Evolutionary conservation across 2,113 vertebrate genomes (phyloP).

Genomic region (Cavia aperea): DNA sequence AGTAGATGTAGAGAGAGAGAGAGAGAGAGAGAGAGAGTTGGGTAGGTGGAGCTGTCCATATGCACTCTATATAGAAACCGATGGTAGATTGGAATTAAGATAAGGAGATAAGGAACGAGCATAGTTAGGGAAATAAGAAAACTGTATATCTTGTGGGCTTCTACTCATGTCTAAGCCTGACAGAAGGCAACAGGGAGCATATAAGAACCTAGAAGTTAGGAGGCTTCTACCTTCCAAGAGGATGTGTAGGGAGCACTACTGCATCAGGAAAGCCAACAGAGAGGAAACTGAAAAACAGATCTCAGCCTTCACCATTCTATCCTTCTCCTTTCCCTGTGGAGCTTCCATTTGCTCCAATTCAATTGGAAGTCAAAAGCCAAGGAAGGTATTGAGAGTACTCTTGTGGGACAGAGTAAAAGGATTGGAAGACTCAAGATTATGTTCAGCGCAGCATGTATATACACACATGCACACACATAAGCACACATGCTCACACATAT

Average conservation of each 20-base stretch:
- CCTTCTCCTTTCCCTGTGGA: background rate
- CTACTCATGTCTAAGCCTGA: background rate
- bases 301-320: background rate
- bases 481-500: too few relatives aligned
- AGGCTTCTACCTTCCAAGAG: background rate
- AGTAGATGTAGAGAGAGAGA: background rate
- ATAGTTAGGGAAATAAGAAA: background rate
- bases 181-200: fast-evolving
- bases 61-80: background rate
- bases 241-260: background rate
- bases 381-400: background rate
- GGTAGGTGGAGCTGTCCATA: background rate
- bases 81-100: background rate
- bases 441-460: background rate
- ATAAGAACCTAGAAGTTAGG: background rate
- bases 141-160: background rate
- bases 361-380: background rate
- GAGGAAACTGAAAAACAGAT: background rate
- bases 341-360: background rate
- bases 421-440: background rate
- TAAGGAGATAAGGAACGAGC: background rate
- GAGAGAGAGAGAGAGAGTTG: too few relatives aligned
- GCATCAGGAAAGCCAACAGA: background rate
- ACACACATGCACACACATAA: background rate
- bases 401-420: background rate